A percentile compares a stretch with the other conserved stretches of the same genome.
Evolutionary conservation across 2,888 invertebrate species (phyloP).

Genomic region (Caenorhabditis angaria): DNA sequence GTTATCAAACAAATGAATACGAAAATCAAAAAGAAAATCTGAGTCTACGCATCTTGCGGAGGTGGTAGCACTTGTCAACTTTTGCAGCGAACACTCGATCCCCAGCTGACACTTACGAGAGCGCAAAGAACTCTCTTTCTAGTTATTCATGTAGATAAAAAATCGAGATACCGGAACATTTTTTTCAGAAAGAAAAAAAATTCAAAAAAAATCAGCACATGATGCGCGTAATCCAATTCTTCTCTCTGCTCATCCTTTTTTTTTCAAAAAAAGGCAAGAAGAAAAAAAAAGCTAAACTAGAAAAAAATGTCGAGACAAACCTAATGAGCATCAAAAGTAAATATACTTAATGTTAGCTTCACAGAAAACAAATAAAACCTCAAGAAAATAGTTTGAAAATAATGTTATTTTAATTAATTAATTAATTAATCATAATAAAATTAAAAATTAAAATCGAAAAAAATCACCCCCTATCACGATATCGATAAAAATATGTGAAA

Average conservation of each 20-base stretch:
- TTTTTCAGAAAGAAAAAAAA: neutral
- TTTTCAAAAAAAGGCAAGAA: neutral
- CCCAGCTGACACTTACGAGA: neutral
- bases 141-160: no score
- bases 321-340: slow-evolving; percentile 4
- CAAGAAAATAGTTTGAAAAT: no score
- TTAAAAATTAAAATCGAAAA: no score
- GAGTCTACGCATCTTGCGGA: neutral
- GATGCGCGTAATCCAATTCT: neutral
- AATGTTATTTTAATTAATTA: no score
- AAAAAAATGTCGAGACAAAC: neutral
- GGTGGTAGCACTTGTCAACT: neutral
- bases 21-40: neutral
- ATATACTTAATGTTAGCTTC: no score
- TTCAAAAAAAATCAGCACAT: no score
- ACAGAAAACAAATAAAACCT: neutral
- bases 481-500: neutral
- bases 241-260: no score
- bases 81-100: neutral
- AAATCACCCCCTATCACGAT: no score
- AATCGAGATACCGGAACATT: neutral
- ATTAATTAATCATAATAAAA: no score
- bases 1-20: neutral
- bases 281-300: neutral
- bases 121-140: neutral